Evolutionary conservation across 2,113 vertebrate species (phyloP), one percentile per base, ranked within the genome.

Genomic region (Coturnix japonica): DNA sequence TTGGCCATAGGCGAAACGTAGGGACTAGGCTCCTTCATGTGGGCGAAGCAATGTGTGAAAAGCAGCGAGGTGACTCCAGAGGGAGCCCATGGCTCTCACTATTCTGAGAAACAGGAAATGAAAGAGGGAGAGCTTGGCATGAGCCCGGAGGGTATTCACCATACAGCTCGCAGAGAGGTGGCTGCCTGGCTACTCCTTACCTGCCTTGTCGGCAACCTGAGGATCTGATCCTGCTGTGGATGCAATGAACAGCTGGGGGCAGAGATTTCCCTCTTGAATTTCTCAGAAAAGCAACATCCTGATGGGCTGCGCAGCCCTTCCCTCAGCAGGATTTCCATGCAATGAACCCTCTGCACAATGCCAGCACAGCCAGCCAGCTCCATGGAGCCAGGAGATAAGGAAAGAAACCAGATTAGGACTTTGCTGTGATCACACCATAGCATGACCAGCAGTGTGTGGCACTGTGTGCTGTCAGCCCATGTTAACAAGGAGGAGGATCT

Each of bases 21-120:
- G 35, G 21, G 49, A 26, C 23, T 1, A 3, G 46, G 35, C 19
- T 94, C 43, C 26, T 71, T 0, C 0, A 28, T 1, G 2, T 20
- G 15, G 64, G 26, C 2, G 13, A 83, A 28, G 4, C 1, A 3
- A 69, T 43, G 13, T 30, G 44, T 43, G 64, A 81, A 93, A 84
- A 37, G 37, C 54, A 87, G 63, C 23, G 18, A 85, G 26, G 20
- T 37, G 44, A 30, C 51, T 90, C 47, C 75, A 77, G 64, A 59
- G 39, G 61, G 85, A 92, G 63, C 37, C 56, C 22, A 14, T 7
- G 43, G 33, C n/a, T 67, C 39, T 39, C 39, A 19, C 44, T 63
- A 66, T 44, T 11, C 35, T 53, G 44, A 90, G 33, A 9, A 80
- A 20, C 64, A 85, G 67, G 73, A 91, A 73, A 85, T 6, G 41